Evolutionary conservation across 2,113 vertebrate genomes (phyloP), one percentile per base, ranked within the genome.

Genomic region (Picathartes gymnocephalus): DNA sequence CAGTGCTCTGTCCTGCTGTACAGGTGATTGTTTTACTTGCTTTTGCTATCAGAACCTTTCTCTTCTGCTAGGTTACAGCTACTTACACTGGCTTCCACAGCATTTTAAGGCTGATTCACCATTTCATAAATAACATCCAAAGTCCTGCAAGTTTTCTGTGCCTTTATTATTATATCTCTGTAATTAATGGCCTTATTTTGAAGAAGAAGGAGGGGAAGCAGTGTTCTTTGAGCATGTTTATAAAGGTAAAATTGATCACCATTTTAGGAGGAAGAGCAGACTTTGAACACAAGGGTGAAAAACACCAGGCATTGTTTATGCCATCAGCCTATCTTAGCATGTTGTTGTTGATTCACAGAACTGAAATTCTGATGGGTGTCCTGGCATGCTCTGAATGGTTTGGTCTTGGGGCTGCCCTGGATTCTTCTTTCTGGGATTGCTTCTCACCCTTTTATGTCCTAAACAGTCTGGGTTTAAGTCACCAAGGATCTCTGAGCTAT

Each of bases 91-190:
- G 48, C 57, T 81, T 70, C 68, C 0, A 0, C 69, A 74, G 50
- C 35, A 79, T 84, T 93, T 93, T 51, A 88, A 92, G 81, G 65
- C 72, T 90, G 69, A 91, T 33, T 96, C 79, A 88, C 33, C 42
- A 18, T 33, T 42, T 96, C 66, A 57, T 91, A 86, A 92, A 89
- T 69, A 86, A 91, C n/a, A 57, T 42, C 70, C 14, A 44, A 82
- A 88, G 62, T 72, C 54, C 70, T 80, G 19, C 24, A 87, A 69
- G 19, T 90, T 92, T 90, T 90, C 66, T 27, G 15, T 82, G 56
- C 58, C 39, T 70, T 93, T 92, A 73, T 90, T 96, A 85, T 87
- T 85, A 35, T 86, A 76, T 58, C 39, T 91, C 27, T 66, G 24
- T 73, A 86, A 56, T 81, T 61, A 87, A 82, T 51, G 17, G 11